Conservation (phyloP, 2,797 vertebrate species). For the Brachyalestes nurse region DNA sequence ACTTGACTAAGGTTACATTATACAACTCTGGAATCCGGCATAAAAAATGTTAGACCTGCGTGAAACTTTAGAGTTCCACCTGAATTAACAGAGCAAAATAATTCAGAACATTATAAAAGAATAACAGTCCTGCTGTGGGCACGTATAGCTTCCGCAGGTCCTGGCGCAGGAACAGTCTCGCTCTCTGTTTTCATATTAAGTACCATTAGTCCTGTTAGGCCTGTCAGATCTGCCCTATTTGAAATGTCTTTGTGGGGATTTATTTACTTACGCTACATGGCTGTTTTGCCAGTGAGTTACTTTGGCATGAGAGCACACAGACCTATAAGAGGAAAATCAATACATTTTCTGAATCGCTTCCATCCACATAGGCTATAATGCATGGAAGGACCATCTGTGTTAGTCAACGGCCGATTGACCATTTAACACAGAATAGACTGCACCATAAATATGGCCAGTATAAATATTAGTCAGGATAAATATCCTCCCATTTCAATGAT, state of each 20-base stretch:
- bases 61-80: not conserved
- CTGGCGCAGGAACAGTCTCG: slow-evolving; percentile 20
- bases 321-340: slow-evolving; percentile 36
- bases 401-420: slow-evolving; percentile 19
- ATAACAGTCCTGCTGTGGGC: not conserved
- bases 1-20: not conserved
- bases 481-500: not conserved
- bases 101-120: slow-evolving; percentile 15
- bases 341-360: slow-evolving; percentile 29
- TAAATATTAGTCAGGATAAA: not conserved
- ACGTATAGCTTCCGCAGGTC: slow-evolving; percentile 21
- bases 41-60: not conserved
- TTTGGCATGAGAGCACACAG: slow-evolving; percentile 21
- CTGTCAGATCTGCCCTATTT: slow-evolving; percentile 37
- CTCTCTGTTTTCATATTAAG: slow-evolving; percentile 39
- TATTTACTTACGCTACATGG: slow-evolving; percentile 35
- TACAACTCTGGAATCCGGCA: not conserved
- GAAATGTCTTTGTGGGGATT: slow-evolving; percentile 32
- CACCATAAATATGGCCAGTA: not conserved
- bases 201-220: slow-evolving; percentile 38
- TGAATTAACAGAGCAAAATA: not conserved
- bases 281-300: slow-evolving; percentile 44
- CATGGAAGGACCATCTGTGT: slow-evolving; percentile 6
- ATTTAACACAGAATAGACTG: slow-evolving; percentile 1
- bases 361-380: slow-evolving; percentile 23